Conservation (phyloP, 2,797 vertebrate species). For the Distichodus sexfasciatus region DNA sequence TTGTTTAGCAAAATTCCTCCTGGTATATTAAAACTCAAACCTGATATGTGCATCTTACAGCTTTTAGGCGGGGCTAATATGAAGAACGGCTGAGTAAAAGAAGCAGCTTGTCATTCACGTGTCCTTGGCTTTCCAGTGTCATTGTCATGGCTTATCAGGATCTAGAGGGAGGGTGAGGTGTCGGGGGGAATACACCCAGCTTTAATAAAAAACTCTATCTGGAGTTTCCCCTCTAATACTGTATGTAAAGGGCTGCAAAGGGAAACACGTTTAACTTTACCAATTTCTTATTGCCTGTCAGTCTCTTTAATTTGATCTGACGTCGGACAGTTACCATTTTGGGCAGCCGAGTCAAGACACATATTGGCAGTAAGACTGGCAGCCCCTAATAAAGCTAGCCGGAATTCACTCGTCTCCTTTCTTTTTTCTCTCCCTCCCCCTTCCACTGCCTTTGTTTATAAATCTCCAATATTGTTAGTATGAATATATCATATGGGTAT, state of each 20-base stretch:
- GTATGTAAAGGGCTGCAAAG: conserved; percentile 69
- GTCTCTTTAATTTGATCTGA: conserved; percentile 80
- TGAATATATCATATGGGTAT: conserved; percentile 75
- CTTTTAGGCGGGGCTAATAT: conserved; percentile 7
- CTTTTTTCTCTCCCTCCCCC: conserved; percentile 47
- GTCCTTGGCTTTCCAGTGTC: conserved; percentile 69
- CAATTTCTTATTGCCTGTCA: conserved; percentile 83
- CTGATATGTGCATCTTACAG: not conserved
- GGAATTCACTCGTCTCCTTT: conserved; percentile 67
- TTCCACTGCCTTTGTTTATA: conserved; percentile 59
- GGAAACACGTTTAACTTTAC: conserved; percentile 76
- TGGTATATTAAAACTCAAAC: not conserved
- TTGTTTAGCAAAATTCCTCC: no score
- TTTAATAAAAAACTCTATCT: conserved; percentile 48
- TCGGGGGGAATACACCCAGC: conserved; percentile 37
- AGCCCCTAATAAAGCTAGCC: conserved; percentile 77
- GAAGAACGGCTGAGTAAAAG: conserved; percentile 24
- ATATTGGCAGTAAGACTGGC: conserved; percentile 80
- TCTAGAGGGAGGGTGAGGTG: conserved; percentile 58
- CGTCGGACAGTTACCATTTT: conserved; percentile 77
- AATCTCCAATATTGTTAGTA: conserved; percentile 80
- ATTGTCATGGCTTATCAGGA: conserved; percentile 72
- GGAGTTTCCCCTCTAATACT: conserved; percentile 55
- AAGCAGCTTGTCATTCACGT: conserved; percentile 63
- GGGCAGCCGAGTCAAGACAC: conserved; percentile 73